phyloP scores from a whole-genome alignment of 2,113 vertebrate species.

The Sclerurus mexicanus region DNA sequence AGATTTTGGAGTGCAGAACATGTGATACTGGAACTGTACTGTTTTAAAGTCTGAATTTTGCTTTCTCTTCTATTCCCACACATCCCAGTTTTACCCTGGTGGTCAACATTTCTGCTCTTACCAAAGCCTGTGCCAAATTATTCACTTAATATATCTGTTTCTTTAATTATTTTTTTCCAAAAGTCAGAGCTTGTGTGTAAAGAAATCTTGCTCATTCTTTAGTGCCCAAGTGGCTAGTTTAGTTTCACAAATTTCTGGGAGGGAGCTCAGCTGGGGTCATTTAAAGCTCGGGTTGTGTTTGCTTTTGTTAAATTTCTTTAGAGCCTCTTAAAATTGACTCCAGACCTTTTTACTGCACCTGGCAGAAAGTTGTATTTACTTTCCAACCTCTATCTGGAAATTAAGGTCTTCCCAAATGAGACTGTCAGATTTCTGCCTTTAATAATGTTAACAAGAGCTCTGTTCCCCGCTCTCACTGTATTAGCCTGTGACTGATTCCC shows the following conservation, averaged over 20 bases:
- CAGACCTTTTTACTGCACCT: slow-evolving; percentile 46
- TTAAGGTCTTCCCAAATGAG: neutral
- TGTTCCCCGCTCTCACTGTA: neutral
- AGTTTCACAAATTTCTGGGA: neutral
- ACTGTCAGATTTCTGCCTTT: neutral
- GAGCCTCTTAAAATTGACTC: slow-evolving; percentile 18
- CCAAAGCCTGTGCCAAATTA: neutral
- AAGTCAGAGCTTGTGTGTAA: neutral
- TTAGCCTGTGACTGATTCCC: neutral
- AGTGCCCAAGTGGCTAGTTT: slow-evolving; percentile 27
- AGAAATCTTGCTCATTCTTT: slow-evolving; percentile 1
- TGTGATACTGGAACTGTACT: neutral
- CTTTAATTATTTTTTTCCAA: neutral
- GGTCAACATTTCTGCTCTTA: neutral
- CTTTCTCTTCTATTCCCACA: neutral
- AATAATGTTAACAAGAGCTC: neutral
- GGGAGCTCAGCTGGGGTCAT: neutral
- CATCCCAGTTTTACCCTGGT: neutral
- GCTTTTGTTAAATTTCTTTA: slow-evolving; percentile 32
- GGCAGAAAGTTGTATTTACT: slow-evolving; percentile 11
- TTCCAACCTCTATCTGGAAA: slow-evolving; percentile 25
- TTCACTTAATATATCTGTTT: neutral
- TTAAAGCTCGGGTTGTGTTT: slow-evolving; percentile 9
- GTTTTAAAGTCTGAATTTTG: neutral
- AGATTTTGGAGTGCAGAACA: neutral